phyloP scores from a whole-genome alignment of 2,113 vertebrate species.

The Lota lota region DNA sequence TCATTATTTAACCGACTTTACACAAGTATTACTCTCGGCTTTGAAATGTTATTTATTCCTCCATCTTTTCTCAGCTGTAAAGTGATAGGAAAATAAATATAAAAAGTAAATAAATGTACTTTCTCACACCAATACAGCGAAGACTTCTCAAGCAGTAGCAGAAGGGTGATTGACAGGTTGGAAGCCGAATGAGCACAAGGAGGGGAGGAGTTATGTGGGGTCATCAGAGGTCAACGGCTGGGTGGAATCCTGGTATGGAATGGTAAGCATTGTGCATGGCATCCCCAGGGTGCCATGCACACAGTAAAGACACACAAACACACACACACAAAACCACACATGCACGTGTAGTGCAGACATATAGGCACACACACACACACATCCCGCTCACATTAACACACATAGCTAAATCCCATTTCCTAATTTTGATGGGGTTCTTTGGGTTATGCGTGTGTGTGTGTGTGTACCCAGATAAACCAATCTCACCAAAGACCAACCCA shows the following conservation, averaged over 20 bases:
- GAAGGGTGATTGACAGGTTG: constrained; percentile 30
- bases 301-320: neutral
- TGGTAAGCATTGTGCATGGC: constrained; percentile 22
- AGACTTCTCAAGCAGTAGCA: constrained; percentile 9
- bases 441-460: too few species aligned
- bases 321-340: neutral
- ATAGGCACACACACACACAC: neutral
- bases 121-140: constrained; percentile 17
- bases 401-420: neutral
- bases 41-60: too few species aligned
- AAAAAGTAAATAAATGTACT: neutral
- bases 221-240: constrained; percentile 47
- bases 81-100: too few species aligned
- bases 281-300: constrained; percentile 1
- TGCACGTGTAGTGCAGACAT: neutral
- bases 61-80: too few species aligned
- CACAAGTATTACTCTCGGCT: too few species aligned
- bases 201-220: constrained; percentile 25
- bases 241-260: constrained; percentile 49
- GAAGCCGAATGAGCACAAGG: constrained; percentile 45
- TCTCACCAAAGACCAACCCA: too few species aligned
- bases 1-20: too few species aligned
- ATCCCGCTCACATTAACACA: neutral
- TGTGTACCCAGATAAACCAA: too few species aligned
- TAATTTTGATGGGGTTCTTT: neutral